Evolutionary conservation across 35 echinoderm and acorn worm species (phyloP).

Genomic region (Diadema setosum): DNA sequence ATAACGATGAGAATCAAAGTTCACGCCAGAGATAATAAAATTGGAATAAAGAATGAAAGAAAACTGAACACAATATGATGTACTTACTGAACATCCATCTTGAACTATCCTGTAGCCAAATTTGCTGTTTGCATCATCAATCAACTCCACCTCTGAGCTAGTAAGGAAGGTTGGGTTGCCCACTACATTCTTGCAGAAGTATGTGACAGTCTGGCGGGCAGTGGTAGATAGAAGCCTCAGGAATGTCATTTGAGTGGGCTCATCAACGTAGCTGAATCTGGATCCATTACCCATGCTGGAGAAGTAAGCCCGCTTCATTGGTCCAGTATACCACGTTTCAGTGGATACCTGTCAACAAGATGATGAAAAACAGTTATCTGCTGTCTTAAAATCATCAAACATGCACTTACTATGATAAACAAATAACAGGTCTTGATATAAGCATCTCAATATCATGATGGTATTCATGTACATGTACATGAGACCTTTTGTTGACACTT

Average conservation of each 20-base stretch:
- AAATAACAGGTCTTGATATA: not conserved
- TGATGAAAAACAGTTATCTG: too few relatives aligned
- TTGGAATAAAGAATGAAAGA: too few relatives aligned
- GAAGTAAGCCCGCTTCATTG: not conserved
- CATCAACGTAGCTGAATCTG: slow-evolving; percentile 53
- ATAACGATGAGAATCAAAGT: too few relatives aligned
- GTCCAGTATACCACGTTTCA: not conserved
- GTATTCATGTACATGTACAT: too few relatives aligned
- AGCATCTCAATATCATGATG: too few relatives aligned
- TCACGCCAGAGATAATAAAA: too few relatives aligned
- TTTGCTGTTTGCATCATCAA: slow-evolving; percentile 3
- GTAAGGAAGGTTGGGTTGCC: slow-evolving; percentile 39
- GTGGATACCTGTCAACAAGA: not conserved
- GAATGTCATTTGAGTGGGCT: slow-evolving; percentile 71
- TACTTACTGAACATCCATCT: slow-evolving; percentile 83
- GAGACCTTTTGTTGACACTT: too few relatives aligned
- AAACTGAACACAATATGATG: not conserved
- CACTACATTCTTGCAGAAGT: slow-evolving; percentile 61
- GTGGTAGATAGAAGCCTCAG: slow-evolving; percentile 70
- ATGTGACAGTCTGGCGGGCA: slow-evolving; percentile 79
- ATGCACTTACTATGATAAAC: not conserved
- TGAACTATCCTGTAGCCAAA: slow-evolving; percentile 48
- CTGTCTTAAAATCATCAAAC: too few relatives aligned
- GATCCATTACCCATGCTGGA: not conserved
- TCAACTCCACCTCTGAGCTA: slow-evolving; percentile 54